These are phyloP conservation scores for Athrips mouffetella DNA, from an alignment of 2,888 invertebrate genomes.

Conservation along the genomic window DNA sequence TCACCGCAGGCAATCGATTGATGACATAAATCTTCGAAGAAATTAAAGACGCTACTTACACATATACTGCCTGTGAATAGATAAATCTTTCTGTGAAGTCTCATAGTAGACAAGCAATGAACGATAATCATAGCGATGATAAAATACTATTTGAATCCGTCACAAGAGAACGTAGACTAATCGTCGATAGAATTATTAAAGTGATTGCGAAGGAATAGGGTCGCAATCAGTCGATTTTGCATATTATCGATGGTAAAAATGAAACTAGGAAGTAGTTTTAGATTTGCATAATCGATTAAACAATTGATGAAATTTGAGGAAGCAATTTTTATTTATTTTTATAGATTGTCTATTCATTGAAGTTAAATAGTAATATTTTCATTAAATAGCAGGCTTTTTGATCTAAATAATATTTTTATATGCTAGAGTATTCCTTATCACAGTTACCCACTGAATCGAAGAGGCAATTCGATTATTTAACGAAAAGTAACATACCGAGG, in stretches of 20 bases:
- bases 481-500: no score
- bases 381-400: background rate
- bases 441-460: no score
- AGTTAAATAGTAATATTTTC: background rate
- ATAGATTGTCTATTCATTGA: background rate
- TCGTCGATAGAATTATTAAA: constrained; percentile 15
- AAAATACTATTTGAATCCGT: background rate
- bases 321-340: background rate
- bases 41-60: background rate
- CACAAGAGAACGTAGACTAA: background rate
- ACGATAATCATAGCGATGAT: background rate
- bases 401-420: background rate
- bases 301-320: background rate
- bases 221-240: background rate
- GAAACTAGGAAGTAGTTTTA: background rate
- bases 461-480: no score
- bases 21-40: background rate
- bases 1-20: background rate
- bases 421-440: background rate
- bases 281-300: constrained; percentile 2
- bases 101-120: background rate
- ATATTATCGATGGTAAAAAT: constrained; percentile 1
- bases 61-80: background rate
- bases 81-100: background rate
- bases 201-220: constrained; percentile 3